A percentile compares a stretch with the other conserved stretches of the same genome.
These are phyloP conservation scores for Pocillopora grandis DNA, from an alignment of 92 coral and sea anemone genomes.

Conservation along the genomic window DNA sequence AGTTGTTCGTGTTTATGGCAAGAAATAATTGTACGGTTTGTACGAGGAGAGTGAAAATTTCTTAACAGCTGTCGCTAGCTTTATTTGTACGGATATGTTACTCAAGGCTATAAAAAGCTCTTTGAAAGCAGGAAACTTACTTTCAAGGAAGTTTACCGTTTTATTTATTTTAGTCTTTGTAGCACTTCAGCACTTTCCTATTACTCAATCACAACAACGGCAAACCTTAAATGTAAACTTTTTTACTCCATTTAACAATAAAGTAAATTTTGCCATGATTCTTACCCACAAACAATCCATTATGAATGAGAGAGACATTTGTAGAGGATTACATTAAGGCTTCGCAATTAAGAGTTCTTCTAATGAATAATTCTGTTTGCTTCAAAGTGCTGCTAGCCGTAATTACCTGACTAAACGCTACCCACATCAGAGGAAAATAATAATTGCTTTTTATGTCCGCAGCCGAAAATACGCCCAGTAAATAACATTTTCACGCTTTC, in stretches of 20 bases:
- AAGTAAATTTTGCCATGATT: slow-evolving; percentile 29
- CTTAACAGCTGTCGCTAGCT: slow-evolving; percentile 25
- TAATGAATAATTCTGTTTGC: slow-evolving; percentile 54
- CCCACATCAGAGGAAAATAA: slow-evolving; percentile 22
- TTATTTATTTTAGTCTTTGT: slow-evolving; percentile 27
- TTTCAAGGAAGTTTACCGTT: slow-evolving; percentile 7
- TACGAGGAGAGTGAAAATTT: slow-evolving; percentile 25
- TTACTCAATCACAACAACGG: slow-evolving; percentile 36
- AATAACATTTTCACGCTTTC: slow-evolving; percentile 27
- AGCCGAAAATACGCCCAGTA: slow-evolving; percentile 18
- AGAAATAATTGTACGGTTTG: slow-evolving; percentile 45
- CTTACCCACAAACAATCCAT: slow-evolving; percentile 51
- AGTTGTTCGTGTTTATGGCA: slow-evolving; percentile 71
- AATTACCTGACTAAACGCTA: slow-evolving; percentile 35
- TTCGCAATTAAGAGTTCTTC: slow-evolving; percentile 60
- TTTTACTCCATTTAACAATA: slow-evolving; percentile 18
- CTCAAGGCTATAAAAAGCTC: slow-evolving; percentile 28
- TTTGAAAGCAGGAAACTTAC: slow-evolving; percentile 37
- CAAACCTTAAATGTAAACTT: slow-evolving; percentile 36
- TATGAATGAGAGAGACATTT: slow-evolving; percentile 63
- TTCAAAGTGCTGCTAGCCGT: slow-evolving; percentile 38
- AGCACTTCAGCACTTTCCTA: slow-evolving; percentile 19
- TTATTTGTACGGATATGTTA: slow-evolving; percentile 25
- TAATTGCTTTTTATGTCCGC: slow-evolving; percentile 20
- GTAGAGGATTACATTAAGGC: slow-evolving; percentile 61